Base-by-base conservation (phyloP, 2,888 invertebrate species). In the Polyommatus iphigenia region DNA sequence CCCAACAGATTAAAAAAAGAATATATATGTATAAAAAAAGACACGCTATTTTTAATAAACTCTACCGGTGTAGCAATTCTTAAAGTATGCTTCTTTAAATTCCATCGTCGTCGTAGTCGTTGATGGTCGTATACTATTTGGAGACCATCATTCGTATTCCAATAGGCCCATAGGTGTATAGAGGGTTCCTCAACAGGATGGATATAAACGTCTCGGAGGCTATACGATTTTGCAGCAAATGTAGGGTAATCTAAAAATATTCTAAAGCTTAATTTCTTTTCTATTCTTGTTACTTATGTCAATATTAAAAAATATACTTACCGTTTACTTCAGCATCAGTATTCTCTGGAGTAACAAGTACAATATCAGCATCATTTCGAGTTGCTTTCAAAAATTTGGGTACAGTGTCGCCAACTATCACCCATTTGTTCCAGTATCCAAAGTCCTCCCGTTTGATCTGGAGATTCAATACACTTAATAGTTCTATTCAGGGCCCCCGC, bases 31-130 rank as follows among this genome's bases (percentile, higher is more conserved):
- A 18, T n/a, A 0, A 41, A 41, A 46, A 46, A 54, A 54, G 18
- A 54, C 18, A 18, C 18, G 54, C 54, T 46, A 54, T 54, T 54
- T 54, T 54, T 46, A 13, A 46, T 46, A 10, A 46, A 46, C 18
- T 41, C 50, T 88, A 92, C 93, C 80, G 92, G 93, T 10, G 89
- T 85, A 32, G 89, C 87, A 57, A 92, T 89, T 79, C 84, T 88
- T 29, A 92, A 78, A 2, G 89, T 85, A 79, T 88, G 86, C 24
- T 84, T 83, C 59, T 87, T 86, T 59, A 92, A 82, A 75, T 92
- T 83, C 0, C 82, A 83, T 72, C 91, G 85, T 62, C 91, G 82
- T 2, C 83, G 71, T 2, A 88, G 85, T 73, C 85, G 86, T 13
- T 86, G 84, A 0, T 83, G 82, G 2, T 89, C 88, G 18, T 87